Evolutionary conservation across 1,140 invertebrate species (phyloP), one percentile per base, ranked within the genome.

Genomic region (Sitodiplosis mosellana): DNA sequence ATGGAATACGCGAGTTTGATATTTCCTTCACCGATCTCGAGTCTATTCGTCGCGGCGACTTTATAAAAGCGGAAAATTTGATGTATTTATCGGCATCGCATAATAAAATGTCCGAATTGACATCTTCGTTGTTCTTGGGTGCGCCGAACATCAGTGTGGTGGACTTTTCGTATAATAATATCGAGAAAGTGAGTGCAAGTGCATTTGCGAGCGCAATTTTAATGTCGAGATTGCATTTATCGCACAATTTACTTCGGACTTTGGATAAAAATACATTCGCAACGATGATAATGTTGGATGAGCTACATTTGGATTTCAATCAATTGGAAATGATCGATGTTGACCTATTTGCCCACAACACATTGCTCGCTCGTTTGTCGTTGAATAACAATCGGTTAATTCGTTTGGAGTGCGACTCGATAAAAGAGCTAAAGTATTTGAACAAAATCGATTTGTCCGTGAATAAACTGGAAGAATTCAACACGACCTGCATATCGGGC

Each of bases 101-200:
- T 38, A 64, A 64, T 52, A 59, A 63, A 38, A 47, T 64, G 11
- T 58, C 55, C 5, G 53, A 57, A 15, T 52, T 64, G 10, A 53
- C 53, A 45, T 58, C 61, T 0, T 61, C 61, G 0, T 57, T 63
- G 1, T 64, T 64, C 6, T 57, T 56, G 10, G 61, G 59, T 0
- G 61, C 61, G 1, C 55, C 53, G 42, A 54, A 50, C 2, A 22
- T 64, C 33, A 55, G 59, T 55, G 49, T 60, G 0, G 33, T 64
- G 15, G 61, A 64, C 33, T 40, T 64, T 27, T 58, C 59, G 12
- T 53, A 59, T 20, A 64, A 64, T 42, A 44, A 54, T 0, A 59
- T 63, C 7, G n/a, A 51, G 0, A 8, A 50, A 6, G 36, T 64
- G 4, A 59, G 58, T 34, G 57, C 56, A 19, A 59, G 57, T 50